Evolutionary conservation across 2,797 vertebrate species (phyloP).

Genomic region (Masticophis lateralis): DNA sequence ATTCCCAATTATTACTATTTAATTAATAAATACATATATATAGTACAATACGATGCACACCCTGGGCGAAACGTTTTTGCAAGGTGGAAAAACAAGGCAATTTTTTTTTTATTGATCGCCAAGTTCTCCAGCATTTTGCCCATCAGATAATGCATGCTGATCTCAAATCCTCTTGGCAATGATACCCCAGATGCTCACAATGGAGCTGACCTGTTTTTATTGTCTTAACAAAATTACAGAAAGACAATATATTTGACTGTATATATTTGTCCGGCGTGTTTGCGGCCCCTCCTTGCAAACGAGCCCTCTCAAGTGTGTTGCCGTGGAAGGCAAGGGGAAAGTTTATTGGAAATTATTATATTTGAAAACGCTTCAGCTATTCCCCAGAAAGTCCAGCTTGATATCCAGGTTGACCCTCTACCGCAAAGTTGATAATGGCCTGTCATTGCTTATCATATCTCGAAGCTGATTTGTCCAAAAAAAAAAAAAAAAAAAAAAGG

Average conservation of each 20-base stretch:
- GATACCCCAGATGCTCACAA: conserved; percentile 9
- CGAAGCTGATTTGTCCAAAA: conserved; percentile 58
- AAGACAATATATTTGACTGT: conserved; percentile 40
- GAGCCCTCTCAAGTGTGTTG: conserved; percentile 50
- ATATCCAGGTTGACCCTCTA: conserved; percentile 70
- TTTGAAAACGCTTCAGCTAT: conserved; percentile 69
- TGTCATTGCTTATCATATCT: conserved; percentile 60
- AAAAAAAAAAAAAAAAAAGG: conserved; percentile 17
- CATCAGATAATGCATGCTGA: not conserved
- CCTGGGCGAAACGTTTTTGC: not conserved
- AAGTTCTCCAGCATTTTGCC: not conserved
- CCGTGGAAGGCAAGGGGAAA: conserved; percentile 22
- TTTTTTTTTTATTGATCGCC: not conserved
- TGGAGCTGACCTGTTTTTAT: conserved; percentile 48
- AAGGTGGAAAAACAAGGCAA: not conserved
- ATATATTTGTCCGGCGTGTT: conserved; percentile 60
- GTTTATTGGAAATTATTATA: conserved; percentile 72
- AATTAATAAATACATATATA: not conserved
- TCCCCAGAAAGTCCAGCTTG: conserved; percentile 68
- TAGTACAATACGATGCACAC: too few relatives aligned
- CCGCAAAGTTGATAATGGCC: conserved; percentile 74
- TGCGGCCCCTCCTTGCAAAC: conserved; percentile 52
- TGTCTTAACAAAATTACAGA: conserved; percentile 56
- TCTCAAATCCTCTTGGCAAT: conserved; percentile 5
- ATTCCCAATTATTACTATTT: not conserved